Evolutionary conservation across 2,113 vertebrate species (phyloP).

Genomic region (Pionites leucogaster): DNA sequence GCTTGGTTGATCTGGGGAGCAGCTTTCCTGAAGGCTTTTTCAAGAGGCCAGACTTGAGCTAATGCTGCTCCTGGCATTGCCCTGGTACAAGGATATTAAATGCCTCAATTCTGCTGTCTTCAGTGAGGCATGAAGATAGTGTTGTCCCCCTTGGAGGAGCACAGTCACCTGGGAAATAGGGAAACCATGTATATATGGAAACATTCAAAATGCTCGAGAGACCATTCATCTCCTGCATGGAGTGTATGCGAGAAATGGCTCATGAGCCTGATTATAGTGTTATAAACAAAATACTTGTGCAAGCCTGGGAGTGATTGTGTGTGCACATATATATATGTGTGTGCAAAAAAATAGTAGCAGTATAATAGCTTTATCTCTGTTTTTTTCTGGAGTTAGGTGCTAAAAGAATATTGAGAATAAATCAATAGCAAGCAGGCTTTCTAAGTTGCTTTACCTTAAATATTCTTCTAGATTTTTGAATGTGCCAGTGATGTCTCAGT

Average conservation of each 20-base stretch:
- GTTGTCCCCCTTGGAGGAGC: neutral
- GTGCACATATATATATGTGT: too few relatives aligned
- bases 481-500: neutral
- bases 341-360: neutral
- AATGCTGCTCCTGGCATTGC: neutral
- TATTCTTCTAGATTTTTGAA: neutral
- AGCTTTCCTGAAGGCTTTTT: conserved; percentile 11
- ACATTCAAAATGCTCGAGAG: neutral
- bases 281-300: too few relatives aligned
- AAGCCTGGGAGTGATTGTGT: neutral
- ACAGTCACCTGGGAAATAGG: neutral
- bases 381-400: neutral
- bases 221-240: neutral
- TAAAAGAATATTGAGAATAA: neutral
- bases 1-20: neutral
- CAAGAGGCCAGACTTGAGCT: neutral
- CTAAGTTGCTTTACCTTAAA: neutral
- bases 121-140: neutral
- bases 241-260: neutral
- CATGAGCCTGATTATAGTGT: neutral
- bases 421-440: neutral
- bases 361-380: neutral
- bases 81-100: neutral
- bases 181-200: neutral
- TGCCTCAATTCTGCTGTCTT: neutral